phyloP scores from a whole-genome alignment of 2,797 vertebrate genomes.

The Lutjanus campechanus region DNA sequence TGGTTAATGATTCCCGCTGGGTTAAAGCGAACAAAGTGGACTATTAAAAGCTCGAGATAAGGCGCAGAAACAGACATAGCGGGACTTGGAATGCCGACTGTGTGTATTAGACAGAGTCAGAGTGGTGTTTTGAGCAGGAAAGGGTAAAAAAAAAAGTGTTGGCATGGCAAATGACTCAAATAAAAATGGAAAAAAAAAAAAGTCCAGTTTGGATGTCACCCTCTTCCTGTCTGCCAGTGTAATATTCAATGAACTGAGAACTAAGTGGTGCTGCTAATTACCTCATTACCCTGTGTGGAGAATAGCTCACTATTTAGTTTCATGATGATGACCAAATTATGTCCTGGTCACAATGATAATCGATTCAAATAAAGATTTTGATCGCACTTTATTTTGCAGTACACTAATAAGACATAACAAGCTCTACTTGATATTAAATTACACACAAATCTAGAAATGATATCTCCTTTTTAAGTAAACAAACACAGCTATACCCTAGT shows the following conservation, averaged over 20 bases:
- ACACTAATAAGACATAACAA: no score
- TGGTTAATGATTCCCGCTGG: constrained; percentile 77
- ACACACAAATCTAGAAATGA: no score
- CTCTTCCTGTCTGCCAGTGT: constrained; percentile 15
- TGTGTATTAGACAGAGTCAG: constrained; percentile 33
- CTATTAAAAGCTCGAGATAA: constrained; percentile 73
- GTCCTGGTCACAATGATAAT: constrained; percentile 14
- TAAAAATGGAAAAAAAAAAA: constrained; percentile 8
- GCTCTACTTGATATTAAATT: no score
- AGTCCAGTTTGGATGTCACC: constrained; percentile 1
- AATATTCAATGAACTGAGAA: constrained; percentile 8
- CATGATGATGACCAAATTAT: constrained; percentile 30
- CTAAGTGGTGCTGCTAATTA: constrained; percentile 19
- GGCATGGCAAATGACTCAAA: constrained; percentile 17
- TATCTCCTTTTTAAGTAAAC: no score
- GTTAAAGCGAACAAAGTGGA: constrained; percentile 65
- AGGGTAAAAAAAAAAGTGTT: constrained; percentile 1
- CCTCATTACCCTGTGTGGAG: constrained; percentile 1
- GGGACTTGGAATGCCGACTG: constrained; percentile 52
- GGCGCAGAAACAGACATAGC: constrained; percentile 66
- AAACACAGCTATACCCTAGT: no score
- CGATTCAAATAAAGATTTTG: neutral
- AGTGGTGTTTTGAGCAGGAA: constrained; percentile 27
- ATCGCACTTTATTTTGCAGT: no score
- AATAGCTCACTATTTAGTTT: neutral